Percentiles rank a stretch among this genome's conserved stretches.
Conservation (phyloP, 2,113 vertebrate species). For the Podilymbus podiceps region DNA sequence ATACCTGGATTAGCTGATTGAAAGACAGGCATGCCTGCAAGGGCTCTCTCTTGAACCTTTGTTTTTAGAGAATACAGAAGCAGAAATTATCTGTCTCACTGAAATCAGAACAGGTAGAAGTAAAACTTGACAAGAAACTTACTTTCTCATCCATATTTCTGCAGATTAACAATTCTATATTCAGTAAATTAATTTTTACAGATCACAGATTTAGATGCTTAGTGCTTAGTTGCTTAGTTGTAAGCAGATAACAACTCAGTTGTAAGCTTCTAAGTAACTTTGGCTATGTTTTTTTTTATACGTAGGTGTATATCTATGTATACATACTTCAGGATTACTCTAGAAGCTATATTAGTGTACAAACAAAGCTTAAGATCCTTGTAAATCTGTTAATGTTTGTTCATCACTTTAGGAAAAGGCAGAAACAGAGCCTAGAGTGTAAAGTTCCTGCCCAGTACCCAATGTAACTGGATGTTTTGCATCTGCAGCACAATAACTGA, state of each 20-base stretch:
- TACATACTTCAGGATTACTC: not conserved
- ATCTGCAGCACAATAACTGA: not conserved
- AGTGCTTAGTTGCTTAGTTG: not conserved
- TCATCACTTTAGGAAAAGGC: not conserved
- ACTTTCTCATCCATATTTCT: not conserved
- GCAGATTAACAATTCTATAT: not conserved
- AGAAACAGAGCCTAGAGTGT: not conserved
- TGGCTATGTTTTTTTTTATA: not conserved
- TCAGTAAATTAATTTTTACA: not conserved
- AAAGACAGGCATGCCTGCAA: not conserved
- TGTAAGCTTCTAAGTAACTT: not conserved
- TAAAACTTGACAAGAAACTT: not conserved
- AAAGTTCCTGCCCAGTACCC: not conserved
- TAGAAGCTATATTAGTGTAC: not conserved
- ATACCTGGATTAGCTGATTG: not conserved
- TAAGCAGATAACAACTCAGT: not conserved
- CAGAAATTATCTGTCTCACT: not conserved
- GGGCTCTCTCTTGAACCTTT: not conserved
- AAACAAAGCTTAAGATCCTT: not conserved
- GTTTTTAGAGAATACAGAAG: not conserved
- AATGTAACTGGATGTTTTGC: not conserved
- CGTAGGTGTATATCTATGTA: too few relatives aligned
- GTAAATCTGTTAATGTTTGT: not conserved
- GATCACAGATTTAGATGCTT: not conserved
- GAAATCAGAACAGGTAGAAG: not conserved